Conservation (phyloP, 1,140 invertebrate genomes). For the Cyclina sinensis region DNA sequence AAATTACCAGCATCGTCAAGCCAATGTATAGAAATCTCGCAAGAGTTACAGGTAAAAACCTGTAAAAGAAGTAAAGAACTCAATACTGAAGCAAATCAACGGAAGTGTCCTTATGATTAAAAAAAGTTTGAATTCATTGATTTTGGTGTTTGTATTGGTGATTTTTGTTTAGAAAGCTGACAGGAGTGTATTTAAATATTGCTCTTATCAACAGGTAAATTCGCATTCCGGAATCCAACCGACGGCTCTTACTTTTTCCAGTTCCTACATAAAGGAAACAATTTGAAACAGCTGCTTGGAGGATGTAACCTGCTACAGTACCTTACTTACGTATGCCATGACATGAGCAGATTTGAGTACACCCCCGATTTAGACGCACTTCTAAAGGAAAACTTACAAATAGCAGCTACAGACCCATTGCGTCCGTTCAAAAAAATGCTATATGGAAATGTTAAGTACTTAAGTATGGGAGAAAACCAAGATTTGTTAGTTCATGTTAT, state of each 20-base stretch:
- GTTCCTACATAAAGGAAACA: not conserved
- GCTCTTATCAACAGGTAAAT: not conserved
- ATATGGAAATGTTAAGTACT: not conserved
- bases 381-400: not conserved
- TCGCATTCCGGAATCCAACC: not conserved
- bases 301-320: constrained; percentile 20
- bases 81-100: no score
- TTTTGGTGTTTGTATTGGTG: no score
- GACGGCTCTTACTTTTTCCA: not conserved
- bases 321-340: not conserved
- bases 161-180: no score
- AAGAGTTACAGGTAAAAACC: no score
- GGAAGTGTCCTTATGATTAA: no score
- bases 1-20: no score
- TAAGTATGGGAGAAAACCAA: not conserved
- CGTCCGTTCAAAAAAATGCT: not conserved
- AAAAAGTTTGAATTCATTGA: no score
- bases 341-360: not conserved
- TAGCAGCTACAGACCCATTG: not conserved
- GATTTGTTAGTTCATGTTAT: not conserved
- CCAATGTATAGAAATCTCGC: no score
- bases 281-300: not conserved
- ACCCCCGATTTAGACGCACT: not conserved
- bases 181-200: no score
- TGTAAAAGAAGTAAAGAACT: no score